Base-by-base conservation (phyloP, 1,140 invertebrate species). In the Schmidtea mediterranea region DNA sequence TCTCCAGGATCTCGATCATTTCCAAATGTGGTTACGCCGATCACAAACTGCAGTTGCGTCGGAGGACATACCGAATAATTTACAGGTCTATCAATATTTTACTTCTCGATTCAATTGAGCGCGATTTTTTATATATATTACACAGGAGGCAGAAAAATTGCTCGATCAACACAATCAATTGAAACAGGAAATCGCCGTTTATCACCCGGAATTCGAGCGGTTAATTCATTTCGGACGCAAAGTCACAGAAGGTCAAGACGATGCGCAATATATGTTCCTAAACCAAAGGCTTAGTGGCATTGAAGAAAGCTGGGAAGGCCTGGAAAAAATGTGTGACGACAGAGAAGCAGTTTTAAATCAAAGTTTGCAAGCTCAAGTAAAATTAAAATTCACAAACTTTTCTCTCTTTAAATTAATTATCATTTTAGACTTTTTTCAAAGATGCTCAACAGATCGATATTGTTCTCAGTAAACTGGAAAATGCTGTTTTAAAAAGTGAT, bases 281-380 rank as follows among this genome's bases (percentile, higher is more conserved):
- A 73, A 83, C 46, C 58, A 72, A 66, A 74, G 92, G 51, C 69
- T 98, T 51, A 92, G 90, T 70, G 90, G 89, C 1, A 66, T 98
- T 36, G 82, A 90, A 64, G 86, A 94, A 70, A 90, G 87, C 48
- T 98, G 92, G 92, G 81, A 86, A 52, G 90, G 97, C 60, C 68
- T 98, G 43, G 79, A 92, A 56, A 82, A 95, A 68, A 98, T 97
- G 90, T 97, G 89, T 89, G 87, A 90, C 59, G 95, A 95, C 22
- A 2, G 43, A 21, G 21, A 19, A 21, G 19, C 21, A 13, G 15
- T 45, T 24, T 21, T 45, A 13, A 45, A 45, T 15, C 43, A 45
- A 15, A 23, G 15, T 38, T 15, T 18, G 15, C 15, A 48, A 37
- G 46, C 46, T 43, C 46, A 48, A 13, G 46, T 40, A 21, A 41